phyloP scores from a whole-genome alignment of 2,113 vertebrate genomes.

The Himantopus leucocephalus region DNA sequence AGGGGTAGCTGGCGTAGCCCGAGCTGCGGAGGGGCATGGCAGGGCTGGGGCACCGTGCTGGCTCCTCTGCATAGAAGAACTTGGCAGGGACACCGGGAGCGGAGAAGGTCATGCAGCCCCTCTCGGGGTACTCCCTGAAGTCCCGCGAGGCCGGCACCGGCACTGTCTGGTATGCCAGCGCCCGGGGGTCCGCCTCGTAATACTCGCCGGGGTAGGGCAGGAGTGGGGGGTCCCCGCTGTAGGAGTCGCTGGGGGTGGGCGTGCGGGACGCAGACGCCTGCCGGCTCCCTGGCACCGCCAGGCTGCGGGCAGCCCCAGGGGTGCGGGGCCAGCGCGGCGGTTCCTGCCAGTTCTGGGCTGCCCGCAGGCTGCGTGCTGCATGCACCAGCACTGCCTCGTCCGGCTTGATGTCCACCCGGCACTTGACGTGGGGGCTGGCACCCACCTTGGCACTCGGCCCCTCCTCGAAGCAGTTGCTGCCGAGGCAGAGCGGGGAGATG shows the following conservation, averaged over 20 bases:
- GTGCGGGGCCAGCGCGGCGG: slow-evolving; percentile 73
- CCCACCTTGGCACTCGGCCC: slow-evolving; percentile 69
- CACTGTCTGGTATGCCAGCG: slow-evolving; percentile 76
- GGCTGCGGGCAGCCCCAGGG: slow-evolving; percentile 74
- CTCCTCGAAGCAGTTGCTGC: slow-evolving; percentile 84
- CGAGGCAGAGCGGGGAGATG: slow-evolving; percentile 87
- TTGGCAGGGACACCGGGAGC: slow-evolving; percentile 85
- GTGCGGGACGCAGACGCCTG: slow-evolving; percentile 81
- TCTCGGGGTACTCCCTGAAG: slow-evolving; percentile 73
- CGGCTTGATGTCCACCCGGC: slow-evolving; percentile 92
- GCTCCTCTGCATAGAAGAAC: slow-evolving; percentile 88
- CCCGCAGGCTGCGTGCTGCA: slow-evolving; percentile 68
- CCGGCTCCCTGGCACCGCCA: slow-evolving; percentile 80
- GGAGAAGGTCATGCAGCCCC: slow-evolving; percentile 82
- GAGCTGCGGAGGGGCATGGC: slow-evolving; percentile 57
- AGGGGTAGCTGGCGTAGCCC: slow-evolving; percentile 59
- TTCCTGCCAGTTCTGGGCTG: slow-evolving; percentile 61
- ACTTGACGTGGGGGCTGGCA: slow-evolving; percentile 86
- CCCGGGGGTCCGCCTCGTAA: slow-evolving; percentile 73
- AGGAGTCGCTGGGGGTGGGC: slow-evolving; percentile 88
- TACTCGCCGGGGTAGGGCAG: slow-evolving; percentile 76
- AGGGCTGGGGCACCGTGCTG: slow-evolving; percentile 73
- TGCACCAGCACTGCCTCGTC: slow-evolving; percentile 88
- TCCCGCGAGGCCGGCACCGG: slow-evolving; percentile 77
- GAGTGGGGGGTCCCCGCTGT: slow-evolving; percentile 83